Conservation (phyloP, 1,140 invertebrate species). For the Neoseiulus cucumeris region DNA sequence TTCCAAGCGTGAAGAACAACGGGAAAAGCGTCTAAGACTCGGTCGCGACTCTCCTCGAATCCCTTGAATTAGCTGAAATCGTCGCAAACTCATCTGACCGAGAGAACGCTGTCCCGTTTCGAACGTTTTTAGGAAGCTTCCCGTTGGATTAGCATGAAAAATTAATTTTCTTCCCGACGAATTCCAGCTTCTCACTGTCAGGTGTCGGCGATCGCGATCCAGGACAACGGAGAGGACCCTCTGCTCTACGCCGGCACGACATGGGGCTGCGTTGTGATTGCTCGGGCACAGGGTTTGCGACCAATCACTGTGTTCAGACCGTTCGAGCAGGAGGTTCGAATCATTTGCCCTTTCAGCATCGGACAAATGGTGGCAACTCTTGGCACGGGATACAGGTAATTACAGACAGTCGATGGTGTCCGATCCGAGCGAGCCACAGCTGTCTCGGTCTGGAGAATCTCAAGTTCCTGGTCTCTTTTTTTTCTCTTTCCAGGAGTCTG, state of each 20-base stretch:
- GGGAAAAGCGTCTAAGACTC: no score
- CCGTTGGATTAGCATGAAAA: no score
- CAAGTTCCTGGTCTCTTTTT: neutral
- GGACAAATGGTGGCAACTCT: neutral
- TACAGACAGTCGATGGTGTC: neutral
- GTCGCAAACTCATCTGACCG: no score
- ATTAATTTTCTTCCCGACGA: neutral
- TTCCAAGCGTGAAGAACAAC: no score
- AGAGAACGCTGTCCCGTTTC: no score
- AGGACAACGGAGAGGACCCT: slow-evolving; percentile 34
- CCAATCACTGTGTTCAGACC: slow-evolving; percentile 75
- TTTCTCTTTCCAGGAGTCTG: neutral
- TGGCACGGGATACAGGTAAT: slow-evolving; percentile 6
- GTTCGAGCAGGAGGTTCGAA: slow-evolving; percentile 56
- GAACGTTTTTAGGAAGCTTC: no score
- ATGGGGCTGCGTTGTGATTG: slow-evolving; percentile 74
- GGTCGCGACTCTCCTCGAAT: no score
- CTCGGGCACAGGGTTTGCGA: slow-evolving; percentile 49
- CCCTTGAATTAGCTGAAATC: no score
- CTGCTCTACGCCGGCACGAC: slow-evolving; percentile 65
- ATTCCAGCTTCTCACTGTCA: slow-evolving; percentile 25
- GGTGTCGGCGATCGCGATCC: slow-evolving; percentile 53
- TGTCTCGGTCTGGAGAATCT: no score
- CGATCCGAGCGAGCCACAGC: neutral
- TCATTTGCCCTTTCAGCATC: slow-evolving; percentile 23